Evolutionary conservation across 2,888 invertebrate genomes (phyloP).

Genomic region (Morpho deidamia): DNA sequence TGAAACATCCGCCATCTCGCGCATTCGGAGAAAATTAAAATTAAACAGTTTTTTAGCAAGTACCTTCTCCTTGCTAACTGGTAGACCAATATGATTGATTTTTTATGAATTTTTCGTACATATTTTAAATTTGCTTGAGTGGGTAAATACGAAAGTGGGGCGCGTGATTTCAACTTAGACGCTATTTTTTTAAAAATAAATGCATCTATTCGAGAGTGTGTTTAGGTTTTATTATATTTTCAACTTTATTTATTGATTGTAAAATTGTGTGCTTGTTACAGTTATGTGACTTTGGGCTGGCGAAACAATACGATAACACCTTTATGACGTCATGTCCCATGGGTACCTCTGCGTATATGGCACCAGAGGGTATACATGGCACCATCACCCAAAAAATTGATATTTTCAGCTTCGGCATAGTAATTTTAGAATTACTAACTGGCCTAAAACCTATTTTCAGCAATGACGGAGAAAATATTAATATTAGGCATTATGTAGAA

Average conservation of each 20-base stretch:
- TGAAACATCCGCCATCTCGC: too few species aligned
- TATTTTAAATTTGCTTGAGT: too few species aligned
- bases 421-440: slow-evolving; percentile 84
- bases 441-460: slow-evolving; percentile 82
- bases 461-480: slow-evolving; percentile 64
- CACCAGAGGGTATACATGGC: slow-evolving; percentile 84
- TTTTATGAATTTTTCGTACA: too few species aligned
- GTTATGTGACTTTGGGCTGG: slow-evolving; percentile 88
- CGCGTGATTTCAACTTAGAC: too few species aligned
- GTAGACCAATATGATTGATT: too few species aligned
- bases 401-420: slow-evolving; percentile 87
- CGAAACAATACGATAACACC: slow-evolving; percentile 74
- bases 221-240: too few species aligned
- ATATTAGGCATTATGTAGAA: slow-evolving; percentile 69
- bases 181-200: too few species aligned
- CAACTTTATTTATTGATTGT: background rate
- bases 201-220: too few species aligned
- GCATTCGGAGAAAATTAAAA: too few species aligned
- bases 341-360: slow-evolving; percentile 87
- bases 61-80: too few species aligned
- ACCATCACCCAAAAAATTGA: slow-evolving; percentile 86
- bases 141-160: too few species aligned
- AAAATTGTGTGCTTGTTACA: slow-evolving; percentile 46
- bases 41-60: too few species aligned
- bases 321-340: slow-evolving; percentile 69